phyloP scores from a whole-genome alignment of 2,113 vertebrate genomes.

The Saccopteryx bilineata region DNA sequence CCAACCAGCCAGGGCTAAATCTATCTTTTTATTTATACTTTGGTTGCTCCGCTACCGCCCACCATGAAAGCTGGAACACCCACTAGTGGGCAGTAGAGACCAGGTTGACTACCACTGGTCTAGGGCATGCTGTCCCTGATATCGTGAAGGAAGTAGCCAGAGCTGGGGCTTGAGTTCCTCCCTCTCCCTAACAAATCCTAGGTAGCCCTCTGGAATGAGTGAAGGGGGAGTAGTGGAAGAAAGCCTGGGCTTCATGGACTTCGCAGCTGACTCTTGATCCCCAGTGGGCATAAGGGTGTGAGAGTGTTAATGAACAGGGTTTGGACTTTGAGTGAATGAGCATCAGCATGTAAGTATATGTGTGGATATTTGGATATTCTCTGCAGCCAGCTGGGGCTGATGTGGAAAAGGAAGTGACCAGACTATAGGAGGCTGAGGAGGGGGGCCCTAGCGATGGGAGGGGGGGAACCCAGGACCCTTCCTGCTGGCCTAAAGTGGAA shows the following conservation, averaged over 20 bases:
- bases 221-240: not conserved
- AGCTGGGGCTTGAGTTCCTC: not conserved
- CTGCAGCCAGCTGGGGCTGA: constrained; percentile 6
- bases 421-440: not conserved
- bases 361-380: not conserved
- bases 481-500: not conserved
- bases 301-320: not conserved
- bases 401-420: constrained; percentile 55
- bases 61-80: too few species aligned
- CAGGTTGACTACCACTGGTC: not conserved
- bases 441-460: not conserved
- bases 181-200: not conserved
- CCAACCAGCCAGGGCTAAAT: too few species aligned
- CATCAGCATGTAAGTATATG: not conserved
- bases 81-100: too few species aligned
- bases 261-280: not conserved
- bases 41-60: too few species aligned
- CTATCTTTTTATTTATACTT: too few species aligned
- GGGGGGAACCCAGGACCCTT: not conserved
- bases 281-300: not conserved
- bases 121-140: not conserved
- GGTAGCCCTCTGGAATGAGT: not conserved
- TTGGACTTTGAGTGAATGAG: constrained; percentile 16
- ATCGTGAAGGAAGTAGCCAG: not conserved
- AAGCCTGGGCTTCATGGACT: not conserved